These are phyloP conservation scores for Alaudala cheleensis DNA, from an alignment of 2,113 vertebrate genomes.

Conservation along the genomic window DNA sequence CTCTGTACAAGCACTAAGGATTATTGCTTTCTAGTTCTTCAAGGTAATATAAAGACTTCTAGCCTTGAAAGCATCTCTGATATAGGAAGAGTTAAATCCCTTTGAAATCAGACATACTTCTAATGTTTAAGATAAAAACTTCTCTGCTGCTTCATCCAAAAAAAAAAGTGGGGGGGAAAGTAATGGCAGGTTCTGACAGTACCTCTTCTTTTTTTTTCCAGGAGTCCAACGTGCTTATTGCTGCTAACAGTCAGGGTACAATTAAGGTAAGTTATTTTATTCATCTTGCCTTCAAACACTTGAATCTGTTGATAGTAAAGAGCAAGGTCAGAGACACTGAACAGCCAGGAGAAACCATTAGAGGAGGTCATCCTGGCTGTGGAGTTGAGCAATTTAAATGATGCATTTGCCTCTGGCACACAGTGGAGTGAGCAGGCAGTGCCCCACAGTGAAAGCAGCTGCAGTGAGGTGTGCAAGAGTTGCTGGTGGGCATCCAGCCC, in stretches of 20 bases:
- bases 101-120: slow-evolving; percentile 6
- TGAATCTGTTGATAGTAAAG: neutral
- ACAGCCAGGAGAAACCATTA: neutral
- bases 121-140: neutral
- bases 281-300: slow-evolving; percentile 5
- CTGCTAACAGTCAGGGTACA: slow-evolving; percentile 99
- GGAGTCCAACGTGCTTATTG: slow-evolving; percentile 98
- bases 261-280: slow-evolving; percentile 90
- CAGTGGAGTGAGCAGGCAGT: neutral
- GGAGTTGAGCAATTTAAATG: neutral
- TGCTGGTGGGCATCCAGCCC: neutral
- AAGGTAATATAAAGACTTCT: neutral
- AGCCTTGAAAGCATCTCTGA: neutral
- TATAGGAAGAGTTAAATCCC: slow-evolving; percentile 1
- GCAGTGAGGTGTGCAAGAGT: neutral
- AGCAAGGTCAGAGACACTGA: neutral
- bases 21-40: slow-evolving; percentile 43
- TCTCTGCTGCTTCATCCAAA: neutral
- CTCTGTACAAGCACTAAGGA: neutral
- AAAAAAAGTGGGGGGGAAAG: fast-evolving
- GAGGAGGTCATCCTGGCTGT: neutral
- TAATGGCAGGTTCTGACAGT: slow-evolving; percentile 27
- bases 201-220: slow-evolving; percentile 69
- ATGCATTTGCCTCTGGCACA: neutral
- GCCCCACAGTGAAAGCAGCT: neutral